Base-by-base conservation (phyloP, 2,888 invertebrate genomes). In the Nephrocerus scutellatus region DNA sequence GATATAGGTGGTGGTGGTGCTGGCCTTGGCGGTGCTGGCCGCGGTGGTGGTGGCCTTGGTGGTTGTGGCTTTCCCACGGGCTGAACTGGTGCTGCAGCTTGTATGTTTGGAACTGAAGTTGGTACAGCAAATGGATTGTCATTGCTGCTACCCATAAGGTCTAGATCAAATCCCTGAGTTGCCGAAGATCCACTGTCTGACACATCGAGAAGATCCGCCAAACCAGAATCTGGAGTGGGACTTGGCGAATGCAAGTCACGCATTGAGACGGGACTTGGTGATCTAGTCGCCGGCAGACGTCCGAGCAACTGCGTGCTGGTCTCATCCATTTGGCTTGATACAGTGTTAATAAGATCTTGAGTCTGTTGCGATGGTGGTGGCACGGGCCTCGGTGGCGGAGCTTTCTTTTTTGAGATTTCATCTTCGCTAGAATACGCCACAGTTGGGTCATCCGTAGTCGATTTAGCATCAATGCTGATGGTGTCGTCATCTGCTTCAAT, bases 251-350 rank as follows among this genome's bases (percentile, higher is more conserved):
- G 86, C 8, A 84, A 71, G 52, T 84, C 84, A 26, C 83, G 72
- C 71, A 85, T 84, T 8, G 87, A 81, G 1, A 88, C 84, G 1
- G 90, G 90, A 63, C 88, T 89, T 0, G 90, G 90, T 2, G 87
- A 86, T 49, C 89, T 76, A 1, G 88, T 89, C 5, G 82, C 85
- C 35, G 88, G 85, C 44, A 89, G 77, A 43, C 88, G 79, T 51
- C 88, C 86, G 39, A 90, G 66, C 36, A 91, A 70, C 58, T 87
- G 83, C 4, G 84, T 82, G 52, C 89, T 89, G 1, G 88, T 85
- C 33, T 86, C 85, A 57, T 91, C 88, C 80, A 90, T 79, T 39
- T 86, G 87, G 3, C 86, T 89, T 23, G 90, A 88, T 2, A 90
- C 89, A 21, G 84, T 85, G 50, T 84, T 74, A 31, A 90, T 81